These are phyloP conservation scores for Drosophila tropicalis DNA, from an alignment of 1,140 invertebrate species.

Conservation along the genomic window DNA sequence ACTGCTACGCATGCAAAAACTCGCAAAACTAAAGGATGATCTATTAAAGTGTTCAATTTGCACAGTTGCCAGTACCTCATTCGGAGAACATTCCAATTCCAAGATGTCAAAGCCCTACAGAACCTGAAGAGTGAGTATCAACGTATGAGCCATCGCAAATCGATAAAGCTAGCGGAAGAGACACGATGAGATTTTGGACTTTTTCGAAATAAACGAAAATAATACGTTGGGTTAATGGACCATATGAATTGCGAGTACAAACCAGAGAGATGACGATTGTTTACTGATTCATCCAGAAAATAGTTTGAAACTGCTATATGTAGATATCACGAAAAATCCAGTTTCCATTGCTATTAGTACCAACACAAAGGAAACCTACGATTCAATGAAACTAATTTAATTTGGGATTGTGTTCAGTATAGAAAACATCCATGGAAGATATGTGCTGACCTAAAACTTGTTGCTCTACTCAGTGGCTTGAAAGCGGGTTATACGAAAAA, in stretches of 20 bases:
- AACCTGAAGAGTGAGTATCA: no score
- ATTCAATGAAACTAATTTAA: slow-evolving; percentile 1
- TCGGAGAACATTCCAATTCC: neutral
- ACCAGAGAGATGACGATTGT: neutral
- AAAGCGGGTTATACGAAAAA: neutral
- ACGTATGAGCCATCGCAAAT: no score
- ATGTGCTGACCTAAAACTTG: no score
- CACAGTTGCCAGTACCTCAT: neutral
- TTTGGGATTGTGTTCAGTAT: neutral
- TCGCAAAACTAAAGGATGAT: neutral
- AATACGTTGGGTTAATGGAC: neutral
- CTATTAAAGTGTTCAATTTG: neutral
- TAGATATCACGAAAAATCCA: neutral
- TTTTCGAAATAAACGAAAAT: neutral
- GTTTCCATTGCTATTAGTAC: neutral
- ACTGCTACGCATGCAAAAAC: no score
- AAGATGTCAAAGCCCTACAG: neutral
- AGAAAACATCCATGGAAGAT: neutral
- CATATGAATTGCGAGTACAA: neutral
- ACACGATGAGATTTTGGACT: neutral
- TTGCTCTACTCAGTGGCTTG: neutral
- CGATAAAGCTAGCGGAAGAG: no score
- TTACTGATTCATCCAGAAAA: neutral
- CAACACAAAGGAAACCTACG: slow-evolving; percentile 1
- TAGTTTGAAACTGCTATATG: neutral